Evolutionary conservation across 2,113 vertebrate genomes (phyloP).

Genomic region (Trematocara unimaculatum): DNA sequence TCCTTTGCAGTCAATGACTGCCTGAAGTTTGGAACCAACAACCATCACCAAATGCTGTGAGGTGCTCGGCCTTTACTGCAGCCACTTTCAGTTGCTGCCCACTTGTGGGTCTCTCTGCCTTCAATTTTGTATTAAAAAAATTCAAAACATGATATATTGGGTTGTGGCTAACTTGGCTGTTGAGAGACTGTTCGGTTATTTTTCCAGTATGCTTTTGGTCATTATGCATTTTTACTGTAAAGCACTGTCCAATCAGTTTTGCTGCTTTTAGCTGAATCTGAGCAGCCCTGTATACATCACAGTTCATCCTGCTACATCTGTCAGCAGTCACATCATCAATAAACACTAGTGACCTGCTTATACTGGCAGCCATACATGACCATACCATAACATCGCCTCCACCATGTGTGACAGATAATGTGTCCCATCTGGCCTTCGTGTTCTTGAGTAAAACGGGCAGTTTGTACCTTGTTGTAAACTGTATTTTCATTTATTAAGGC

Average conservation of each 20-base stretch:
- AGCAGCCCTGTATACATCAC: background rate
- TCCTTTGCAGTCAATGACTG: background rate
- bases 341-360: background rate
- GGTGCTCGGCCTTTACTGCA: background rate
- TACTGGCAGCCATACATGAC: background rate
- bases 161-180: background rate
- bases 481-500: background rate
- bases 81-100: background rate
- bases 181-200: background rate
- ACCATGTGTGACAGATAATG: background rate
- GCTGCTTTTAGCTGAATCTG: background rate
- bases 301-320: background rate
- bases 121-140: background rate
- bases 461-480: background rate
- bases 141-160: background rate
- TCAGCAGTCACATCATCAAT: background rate
- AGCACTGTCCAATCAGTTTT: background rate
- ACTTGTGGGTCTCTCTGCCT: background rate
- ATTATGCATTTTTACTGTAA: background rate
- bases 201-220: background rate
- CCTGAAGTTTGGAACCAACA: background rate
- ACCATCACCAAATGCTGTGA: background rate
- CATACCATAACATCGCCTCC: background rate
- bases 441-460: background rate
- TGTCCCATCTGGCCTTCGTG: background rate